Conservation (phyloP, 2,113 vertebrate species). For the Romanogobio albipinnatus region DNA sequence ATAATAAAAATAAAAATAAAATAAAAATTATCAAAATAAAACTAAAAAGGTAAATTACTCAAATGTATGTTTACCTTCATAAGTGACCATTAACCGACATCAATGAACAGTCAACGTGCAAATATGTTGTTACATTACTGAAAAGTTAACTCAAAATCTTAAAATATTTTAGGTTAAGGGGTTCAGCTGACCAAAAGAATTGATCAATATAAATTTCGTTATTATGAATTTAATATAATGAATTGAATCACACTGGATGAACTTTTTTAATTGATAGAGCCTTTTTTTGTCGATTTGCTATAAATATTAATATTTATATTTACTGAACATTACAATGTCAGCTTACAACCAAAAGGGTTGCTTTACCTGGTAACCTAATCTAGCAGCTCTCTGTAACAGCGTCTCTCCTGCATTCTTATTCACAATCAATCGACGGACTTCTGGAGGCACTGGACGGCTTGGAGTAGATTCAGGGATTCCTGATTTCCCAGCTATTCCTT, state of each 20-base stretch:
- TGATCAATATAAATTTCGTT: not conserved
- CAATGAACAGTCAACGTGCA: no score
- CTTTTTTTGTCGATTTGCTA: not conserved
- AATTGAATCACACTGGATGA: not conserved
- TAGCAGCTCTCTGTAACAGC: constrained; percentile 90
- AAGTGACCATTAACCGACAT: no score
- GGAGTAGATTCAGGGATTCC: constrained; percentile 72
- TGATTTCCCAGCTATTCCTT: constrained; percentile 70
- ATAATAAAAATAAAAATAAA: no score
- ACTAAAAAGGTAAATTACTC: no score
- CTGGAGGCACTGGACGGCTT: constrained; percentile 83
- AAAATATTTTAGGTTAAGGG: not conserved
- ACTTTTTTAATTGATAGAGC: not conserved
- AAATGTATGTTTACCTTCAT: no score
- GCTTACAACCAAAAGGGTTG: not conserved
- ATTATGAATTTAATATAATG: not conserved
- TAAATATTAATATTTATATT: not conserved
- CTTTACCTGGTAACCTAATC: constrained; percentile 92
- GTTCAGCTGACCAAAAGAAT: not conserved
- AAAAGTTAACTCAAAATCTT: not conserved
- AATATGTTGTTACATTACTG: not conserved
- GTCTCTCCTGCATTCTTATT: constrained; percentile 98
- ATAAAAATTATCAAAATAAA: no score
- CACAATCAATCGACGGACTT: constrained; percentile 93
- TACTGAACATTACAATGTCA: not conserved